Evolutionary conservation across 1,140 invertebrate genomes (phyloP).

Genomic region (Bombus waltoni): DNA sequence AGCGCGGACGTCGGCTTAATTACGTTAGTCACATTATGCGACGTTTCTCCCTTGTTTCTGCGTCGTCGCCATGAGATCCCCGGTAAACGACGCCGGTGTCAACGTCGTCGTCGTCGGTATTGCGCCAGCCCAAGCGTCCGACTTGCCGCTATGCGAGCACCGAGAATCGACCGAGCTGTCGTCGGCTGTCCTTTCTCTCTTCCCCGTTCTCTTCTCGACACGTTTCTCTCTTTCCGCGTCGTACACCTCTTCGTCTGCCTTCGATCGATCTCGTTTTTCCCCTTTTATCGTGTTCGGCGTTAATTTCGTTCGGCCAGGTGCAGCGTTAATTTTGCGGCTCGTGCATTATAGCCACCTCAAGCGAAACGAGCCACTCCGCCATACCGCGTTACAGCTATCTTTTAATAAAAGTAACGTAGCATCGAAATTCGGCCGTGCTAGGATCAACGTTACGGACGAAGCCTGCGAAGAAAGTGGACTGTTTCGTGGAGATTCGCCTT

Average conservation of each 20-base stretch:
- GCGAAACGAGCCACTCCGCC: slow-evolving; percentile 23
- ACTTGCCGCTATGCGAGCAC: slow-evolving; percentile 29
- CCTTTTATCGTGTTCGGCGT: slow-evolving; percentile 54
- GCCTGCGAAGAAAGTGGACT: not conserved
- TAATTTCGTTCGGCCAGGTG: slow-evolving; percentile 71
- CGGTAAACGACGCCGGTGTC: slow-evolving; percentile 59
- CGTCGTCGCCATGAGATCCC: slow-evolving; percentile 55
- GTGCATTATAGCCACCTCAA: slow-evolving; percentile 6
- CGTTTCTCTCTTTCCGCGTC: not conserved
- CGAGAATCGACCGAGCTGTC: slow-evolving; percentile 57
- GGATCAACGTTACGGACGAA: not conserved
- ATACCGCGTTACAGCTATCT: not conserved
- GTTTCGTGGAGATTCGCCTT: no score
- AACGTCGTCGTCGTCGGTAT: slow-evolving; percentile 60
- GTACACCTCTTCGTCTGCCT: slow-evolving; percentile 12
- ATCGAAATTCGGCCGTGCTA: not conserved
- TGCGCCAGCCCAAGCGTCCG: slow-evolving; percentile 46
- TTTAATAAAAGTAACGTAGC: not conserved
- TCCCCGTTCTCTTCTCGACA: not conserved
- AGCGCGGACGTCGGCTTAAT: slow-evolving; percentile 52
- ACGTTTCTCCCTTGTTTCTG: slow-evolving; percentile 61
- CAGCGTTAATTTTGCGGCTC: slow-evolving; percentile 51
- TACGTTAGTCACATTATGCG: slow-evolving; percentile 67
- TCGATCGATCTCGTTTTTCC: slow-evolving; percentile 45
- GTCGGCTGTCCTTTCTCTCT: not conserved